Evolutionary conservation across 1,140 invertebrate genomes (phyloP), one percentile per base, ranked within the genome.

Genomic region (Heliconius eleuchia): DNA sequence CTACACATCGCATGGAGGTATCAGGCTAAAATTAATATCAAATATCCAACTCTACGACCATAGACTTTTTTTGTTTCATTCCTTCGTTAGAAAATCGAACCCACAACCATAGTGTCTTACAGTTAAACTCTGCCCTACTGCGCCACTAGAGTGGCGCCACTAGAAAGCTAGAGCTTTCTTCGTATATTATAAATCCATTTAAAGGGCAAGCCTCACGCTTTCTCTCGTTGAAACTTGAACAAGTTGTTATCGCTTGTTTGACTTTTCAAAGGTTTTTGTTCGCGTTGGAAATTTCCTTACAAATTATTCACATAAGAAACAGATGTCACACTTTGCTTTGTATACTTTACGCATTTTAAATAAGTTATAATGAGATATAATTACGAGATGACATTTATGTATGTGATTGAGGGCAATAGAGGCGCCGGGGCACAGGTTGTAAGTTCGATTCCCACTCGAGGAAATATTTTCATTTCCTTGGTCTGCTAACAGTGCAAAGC

Each of bases 191-290:
- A 27, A 66, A 27, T 66, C 60, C 27, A 66, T 66, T 66, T 11
- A 66, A 30, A 66, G 60, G 23, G 60, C 55, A 66, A 66, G 9
- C 57, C 23, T 66, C 23, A 66, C 57, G 57, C 57, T 9, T 9
- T 66, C 9, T 9, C 55, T 66, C 23, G 60, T 27, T 66, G 60
- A 66, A 66, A 66, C 60, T 66, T 66, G 60, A 9, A 66, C 60
- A 66, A 66, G 60, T 66, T 66, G 60, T 66, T 66, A 66, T 66
- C 9, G 13, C 60, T 66, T 66, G 60, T 66, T 66, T 66, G 60
- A 66, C 60, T 66, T 66, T 66, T 66, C 60, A 66, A 66, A 66
- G 60, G 60, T 66, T 66, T 66, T 66, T 66, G 60, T 66, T 66
- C 60, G 23, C 13, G 23, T 66, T 66, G 23, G 11, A 66, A 66